Base-by-base conservation (phyloP, 2,888 invertebrate species). In the Epinotia demarniana region DNA sequence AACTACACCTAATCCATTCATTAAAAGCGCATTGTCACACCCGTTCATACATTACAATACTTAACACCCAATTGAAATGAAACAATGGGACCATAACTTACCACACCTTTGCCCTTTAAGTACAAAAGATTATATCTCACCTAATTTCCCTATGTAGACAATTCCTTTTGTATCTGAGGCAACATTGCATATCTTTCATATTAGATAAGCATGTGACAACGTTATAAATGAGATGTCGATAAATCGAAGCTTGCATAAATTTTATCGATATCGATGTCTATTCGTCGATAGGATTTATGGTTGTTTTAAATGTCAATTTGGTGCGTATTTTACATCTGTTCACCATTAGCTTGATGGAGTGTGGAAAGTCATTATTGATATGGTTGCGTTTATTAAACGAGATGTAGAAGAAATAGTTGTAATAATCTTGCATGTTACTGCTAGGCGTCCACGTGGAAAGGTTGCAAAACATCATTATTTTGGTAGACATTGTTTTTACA, bases 211-310 rank as follows among this genome's bases (percentile, higher is more conserved):
- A 61, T 55, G 72, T 70, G 87, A 84, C 85, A 84, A 79, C 73
- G 73, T 83, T 79, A 86, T 86, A 85, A 83, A 88, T 85, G 81
- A 83, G 81, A 78, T 82, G 83, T 88, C 84, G 85, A 85, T 84
- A 80, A 80, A 81, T 43, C 67, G 77, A 76, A 77, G 63, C 73
- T 77, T 79, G 77, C 75, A 71, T 79, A 77, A 78, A 75, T 75
- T 72, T 73, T 73, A 73, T 73, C 72, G 76, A 75, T 73, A 60
- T 76, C 63, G 73, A 69, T 72, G 62, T 23, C 67, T 74, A 72
- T 72, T 64, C 75, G 64, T 69, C 66, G 74, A 74, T 74, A 60
- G 23, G 61, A 66, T 69, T 72, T 72, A 73, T 77, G 70, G 61
- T 75, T 72, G 39, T 73, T 77, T 77, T 76, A 72, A 77, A 77